phyloP scores from a whole-genome alignment of 2,113 vertebrate genomes.

The Tonatia bakeri region DNA sequence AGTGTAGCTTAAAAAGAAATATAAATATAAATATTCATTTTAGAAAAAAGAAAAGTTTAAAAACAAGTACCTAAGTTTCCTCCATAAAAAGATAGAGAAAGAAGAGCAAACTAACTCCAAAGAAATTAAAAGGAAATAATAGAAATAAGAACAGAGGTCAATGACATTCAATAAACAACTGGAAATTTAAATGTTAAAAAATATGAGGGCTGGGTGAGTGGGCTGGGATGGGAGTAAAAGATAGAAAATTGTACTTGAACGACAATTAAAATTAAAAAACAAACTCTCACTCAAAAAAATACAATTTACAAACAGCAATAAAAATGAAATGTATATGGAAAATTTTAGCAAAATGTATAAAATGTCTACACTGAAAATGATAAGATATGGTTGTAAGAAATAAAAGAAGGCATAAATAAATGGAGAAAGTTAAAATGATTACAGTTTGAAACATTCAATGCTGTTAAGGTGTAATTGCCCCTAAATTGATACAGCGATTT shows the following conservation, averaged over 20 bases:
- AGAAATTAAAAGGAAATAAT: not conserved
- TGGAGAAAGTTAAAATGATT: not conserved
- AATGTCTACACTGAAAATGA: not conserved
- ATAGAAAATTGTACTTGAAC: no score
- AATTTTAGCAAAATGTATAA: slow-evolving; percentile 11
- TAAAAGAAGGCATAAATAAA: slow-evolving; percentile 27
- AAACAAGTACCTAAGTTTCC: not conserved
- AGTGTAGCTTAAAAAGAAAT: not conserved
- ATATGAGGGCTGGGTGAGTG: not conserved
- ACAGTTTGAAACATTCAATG: not conserved
- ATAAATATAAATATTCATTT: not conserved
- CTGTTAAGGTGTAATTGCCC: not conserved
- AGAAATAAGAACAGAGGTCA: not conserved
- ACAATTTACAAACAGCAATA: not conserved
- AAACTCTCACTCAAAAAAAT: not conserved
- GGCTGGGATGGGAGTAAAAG: no score
- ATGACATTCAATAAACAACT: not conserved
- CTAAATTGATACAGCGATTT: not conserved
- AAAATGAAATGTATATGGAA: not conserved
- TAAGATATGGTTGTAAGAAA: not conserved
- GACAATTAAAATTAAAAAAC: no score
- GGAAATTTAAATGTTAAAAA: not conserved
- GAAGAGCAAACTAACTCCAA: not conserved
- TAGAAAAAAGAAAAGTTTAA: not conserved
- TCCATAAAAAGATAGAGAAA: slow-evolving; percentile 24